A percentile compares a stretch with the other conserved stretches of the same genome.
Conservation (phyloP, 2,797 vertebrate genomes). For the Buceros bicornis region DNA sequence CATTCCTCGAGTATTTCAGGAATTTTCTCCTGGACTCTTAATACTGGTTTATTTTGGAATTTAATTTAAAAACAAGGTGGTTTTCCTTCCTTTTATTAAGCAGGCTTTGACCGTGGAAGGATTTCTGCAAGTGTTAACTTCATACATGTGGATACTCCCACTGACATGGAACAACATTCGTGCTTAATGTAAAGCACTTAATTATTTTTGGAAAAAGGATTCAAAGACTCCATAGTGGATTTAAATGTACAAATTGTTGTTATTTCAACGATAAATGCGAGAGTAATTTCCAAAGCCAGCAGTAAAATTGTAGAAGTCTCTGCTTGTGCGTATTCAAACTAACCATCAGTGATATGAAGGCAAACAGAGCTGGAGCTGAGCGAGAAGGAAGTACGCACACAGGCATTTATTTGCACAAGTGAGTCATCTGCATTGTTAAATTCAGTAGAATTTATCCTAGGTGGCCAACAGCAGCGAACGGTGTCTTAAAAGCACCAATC, state of each 20-base stretch:
- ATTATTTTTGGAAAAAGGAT: neutral
- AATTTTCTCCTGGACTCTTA: neutral
- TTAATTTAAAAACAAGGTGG: neutral
- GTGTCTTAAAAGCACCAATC: neutral
- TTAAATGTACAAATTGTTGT: neutral
- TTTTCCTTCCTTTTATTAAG: neutral
- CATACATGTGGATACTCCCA: neutral
- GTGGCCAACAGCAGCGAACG: neutral
- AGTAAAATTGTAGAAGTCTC: neutral
- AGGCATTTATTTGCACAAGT: neutral
- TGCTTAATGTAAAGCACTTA: neutral
- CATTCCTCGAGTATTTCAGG: neutral
- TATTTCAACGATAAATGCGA: neutral
- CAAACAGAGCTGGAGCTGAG: neutral
- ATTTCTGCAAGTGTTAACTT: neutral
- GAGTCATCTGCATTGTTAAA: neutral
- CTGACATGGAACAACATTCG: neutral
- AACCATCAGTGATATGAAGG: neutral
- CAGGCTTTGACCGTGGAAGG: neutral
- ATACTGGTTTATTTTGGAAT: neutral
- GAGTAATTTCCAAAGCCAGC: neutral
- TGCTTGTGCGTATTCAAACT: neutral
- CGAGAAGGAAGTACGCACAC: neutral
- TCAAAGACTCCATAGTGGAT: neutral
- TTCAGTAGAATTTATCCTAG: neutral